Evolutionary conservation across 2,113 vertebrate genomes (phyloP).

Genomic region (Alces alces): DNA sequence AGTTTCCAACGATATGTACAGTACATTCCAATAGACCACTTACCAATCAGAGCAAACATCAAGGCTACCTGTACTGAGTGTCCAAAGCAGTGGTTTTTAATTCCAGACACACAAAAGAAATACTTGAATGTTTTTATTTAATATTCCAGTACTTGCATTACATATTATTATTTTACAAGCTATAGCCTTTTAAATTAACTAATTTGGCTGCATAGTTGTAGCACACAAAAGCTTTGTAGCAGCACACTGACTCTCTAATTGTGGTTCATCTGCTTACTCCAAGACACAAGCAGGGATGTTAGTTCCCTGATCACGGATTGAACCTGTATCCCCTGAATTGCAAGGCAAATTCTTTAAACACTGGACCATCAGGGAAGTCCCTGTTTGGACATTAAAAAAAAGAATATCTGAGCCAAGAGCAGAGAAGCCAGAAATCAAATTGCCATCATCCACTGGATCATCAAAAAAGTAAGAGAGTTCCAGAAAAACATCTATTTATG

Average conservation of each 20-base stretch:
- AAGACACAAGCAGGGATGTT: background rate
- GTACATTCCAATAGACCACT: background rate
- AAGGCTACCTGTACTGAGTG: background rate
- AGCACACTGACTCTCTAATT: background rate
- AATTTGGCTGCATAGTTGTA: background rate
- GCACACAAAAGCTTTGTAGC: background rate
- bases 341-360: background rate
- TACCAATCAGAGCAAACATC: background rate
- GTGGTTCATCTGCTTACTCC: background rate
- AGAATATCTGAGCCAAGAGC: background rate
- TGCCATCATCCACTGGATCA: accelerated
- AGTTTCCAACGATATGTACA: accelerated
- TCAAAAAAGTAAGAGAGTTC: background rate
- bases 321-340: background rate
- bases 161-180: background rate
- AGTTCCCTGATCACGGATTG: background rate
- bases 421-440: background rate
- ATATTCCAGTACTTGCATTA: background rate
- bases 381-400: background rate
- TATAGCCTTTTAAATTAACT: background rate
- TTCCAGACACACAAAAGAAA: background rate
- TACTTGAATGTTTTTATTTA: background rate
- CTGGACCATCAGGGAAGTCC: background rate
- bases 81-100: background rate
- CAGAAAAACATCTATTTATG: background rate